Evolutionary conservation across 2,113 vertebrate species (phyloP), one percentile per base, ranked within the genome.

Genomic region (Lamprotornis superbus): DNA sequence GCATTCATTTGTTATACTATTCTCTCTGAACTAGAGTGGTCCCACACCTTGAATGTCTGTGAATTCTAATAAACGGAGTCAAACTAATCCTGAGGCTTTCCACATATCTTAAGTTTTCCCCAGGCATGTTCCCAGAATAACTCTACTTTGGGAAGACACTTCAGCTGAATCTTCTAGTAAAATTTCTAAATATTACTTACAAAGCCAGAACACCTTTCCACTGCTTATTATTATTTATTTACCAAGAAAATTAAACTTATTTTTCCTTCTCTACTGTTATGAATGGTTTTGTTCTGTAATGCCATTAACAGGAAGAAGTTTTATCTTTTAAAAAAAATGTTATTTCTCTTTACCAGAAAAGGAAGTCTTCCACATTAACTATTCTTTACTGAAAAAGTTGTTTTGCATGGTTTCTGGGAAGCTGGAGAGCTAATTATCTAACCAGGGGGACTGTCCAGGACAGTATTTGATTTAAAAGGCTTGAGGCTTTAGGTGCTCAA

Each of bases 381-480:
- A 88, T 89, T 97, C 95, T 86, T 93, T 93, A 94, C 97, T 96
- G 88, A 95, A 97, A 98, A 98, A 98, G 97, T 98, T 98, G 90
- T 95, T 96, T 97, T 95, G 95, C 94, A 81, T 96, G 77, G 89
- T 93, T 98, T 98, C 97, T 94, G 85, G 87, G 94, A 97, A 75
- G 50, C 97, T 97, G 96, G 96, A 98, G 94, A 98, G 98, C 98
- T 99, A 98, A 99, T 99, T 98, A 99, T 98, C 98, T 98, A 98
- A 99, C 98, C 98, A 97, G 96, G 97, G 97, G 98, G 98, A 98
- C 96, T 97, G 98, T 98, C 98, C 98, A 98, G 98, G 98, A 98
- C 98, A 98, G 98, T 97, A 97, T 99, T 99, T 99, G 98, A 99
- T 99, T 99, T 99, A 99, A 98, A 98, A 98, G 98, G 98, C 98